Evolutionary conservation across 2,113 vertebrate species (phyloP).

Genomic region (Willisornis vidua): DNA sequence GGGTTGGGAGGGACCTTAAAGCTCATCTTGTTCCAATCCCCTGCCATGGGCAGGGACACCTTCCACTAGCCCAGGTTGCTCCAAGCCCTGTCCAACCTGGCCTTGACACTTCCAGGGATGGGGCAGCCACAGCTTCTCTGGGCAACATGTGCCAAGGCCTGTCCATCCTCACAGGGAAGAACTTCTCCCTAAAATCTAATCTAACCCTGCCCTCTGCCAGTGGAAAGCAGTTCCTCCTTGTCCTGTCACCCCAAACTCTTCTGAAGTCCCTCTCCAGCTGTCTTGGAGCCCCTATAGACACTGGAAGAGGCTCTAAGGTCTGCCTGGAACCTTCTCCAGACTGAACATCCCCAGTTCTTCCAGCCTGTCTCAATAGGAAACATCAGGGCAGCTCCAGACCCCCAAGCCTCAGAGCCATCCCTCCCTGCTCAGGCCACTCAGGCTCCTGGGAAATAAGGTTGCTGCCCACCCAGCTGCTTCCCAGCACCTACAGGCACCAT

Average conservation of each 20-base stretch:
- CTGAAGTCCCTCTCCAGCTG: neutral
- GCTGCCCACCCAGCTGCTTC: neutral
- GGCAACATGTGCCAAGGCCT: neutral
- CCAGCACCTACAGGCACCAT: fast-evolving
- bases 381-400: neutral
- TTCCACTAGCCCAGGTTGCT: neutral
- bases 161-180: too few species aligned
- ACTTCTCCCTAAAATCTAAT: too few species aligned
- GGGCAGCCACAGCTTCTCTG: neutral
- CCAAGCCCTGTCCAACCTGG: neutral
- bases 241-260: neutral
- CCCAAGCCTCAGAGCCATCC: neutral
- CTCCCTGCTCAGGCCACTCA: neutral
- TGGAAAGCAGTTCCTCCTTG: neutral
- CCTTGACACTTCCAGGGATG: neutral
- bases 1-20: neutral
- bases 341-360: neutral
- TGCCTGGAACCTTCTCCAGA: neutral
- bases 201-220: neutral
- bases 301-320: neutral
- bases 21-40: neutral
- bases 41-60: neutral
- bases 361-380: neutral
- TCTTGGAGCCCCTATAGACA: neutral
- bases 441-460: neutral